Conservation (phyloP, 2,113 vertebrate species). For the Xiphophorus couchianus region DNA sequence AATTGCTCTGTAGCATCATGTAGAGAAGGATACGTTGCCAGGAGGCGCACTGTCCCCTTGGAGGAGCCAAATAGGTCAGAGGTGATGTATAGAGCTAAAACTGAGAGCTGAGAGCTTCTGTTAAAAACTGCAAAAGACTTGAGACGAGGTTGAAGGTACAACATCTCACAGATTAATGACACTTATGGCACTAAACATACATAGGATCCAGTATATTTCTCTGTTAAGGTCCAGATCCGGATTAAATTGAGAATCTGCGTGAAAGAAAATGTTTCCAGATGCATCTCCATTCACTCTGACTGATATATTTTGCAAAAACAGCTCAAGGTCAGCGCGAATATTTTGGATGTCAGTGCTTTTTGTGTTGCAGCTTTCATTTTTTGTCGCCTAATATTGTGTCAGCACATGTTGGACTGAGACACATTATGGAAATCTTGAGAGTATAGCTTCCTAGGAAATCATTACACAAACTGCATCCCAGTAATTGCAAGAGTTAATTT, state of each 20-base stretch:
- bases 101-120: not conserved
- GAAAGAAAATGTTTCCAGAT: not conserved
- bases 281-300: too few relatives aligned
- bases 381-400: not conserved
- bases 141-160: not conserved
- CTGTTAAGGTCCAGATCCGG: not conserved
- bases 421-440: not conserved
- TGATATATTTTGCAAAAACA: too few relatives aligned
- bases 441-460: not conserved
- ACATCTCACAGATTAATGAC: not conserved
- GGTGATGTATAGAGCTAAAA: not conserved
- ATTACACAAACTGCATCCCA: conserved; percentile 4
- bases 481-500: conserved; percentile 35
- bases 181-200: not conserved
- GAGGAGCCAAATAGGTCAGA: not conserved
- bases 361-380: too few relatives aligned
- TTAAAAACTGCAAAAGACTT: not conserved
- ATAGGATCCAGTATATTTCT: not conserved
- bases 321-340: too few relatives aligned
- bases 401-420: not conserved
- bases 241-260: not conserved
- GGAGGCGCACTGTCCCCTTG: not conserved
- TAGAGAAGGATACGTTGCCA: not conserved
- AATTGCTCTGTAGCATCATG: not conserved
- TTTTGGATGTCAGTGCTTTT: too few relatives aligned